A percentile compares a stretch with the other conserved stretches of the same genome.
These are phyloP conservation scores for Lepilemur ruficaudatus DNA, from an alignment of 2,797 vertebrate species.

Conservation along the genomic window DNA sequence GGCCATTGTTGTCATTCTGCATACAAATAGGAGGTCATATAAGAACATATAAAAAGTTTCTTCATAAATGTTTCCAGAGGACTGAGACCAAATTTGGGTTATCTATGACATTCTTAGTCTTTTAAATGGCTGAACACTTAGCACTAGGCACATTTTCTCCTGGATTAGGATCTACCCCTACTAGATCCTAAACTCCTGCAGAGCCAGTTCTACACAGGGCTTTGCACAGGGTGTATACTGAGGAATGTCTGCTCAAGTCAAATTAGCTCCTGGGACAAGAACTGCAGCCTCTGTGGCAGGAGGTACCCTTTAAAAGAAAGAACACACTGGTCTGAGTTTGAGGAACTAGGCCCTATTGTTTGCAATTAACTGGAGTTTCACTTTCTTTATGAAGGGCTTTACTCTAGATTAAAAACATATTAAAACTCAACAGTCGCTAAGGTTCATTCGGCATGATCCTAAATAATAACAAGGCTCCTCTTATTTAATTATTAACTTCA, in stretches of 20 bases:
- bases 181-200: not conserved
- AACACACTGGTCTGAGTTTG: not conserved
- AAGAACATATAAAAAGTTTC: not conserved
- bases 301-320: not conserved
- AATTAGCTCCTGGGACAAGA: not conserved
- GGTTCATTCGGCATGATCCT: not conserved
- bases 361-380: constrained; percentile 29
- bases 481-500: not conserved
- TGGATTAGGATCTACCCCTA: not conserved
- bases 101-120: constrained; percentile 49
- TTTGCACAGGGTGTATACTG: not conserved
- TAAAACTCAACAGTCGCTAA: not conserved
- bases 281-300: not conserved
- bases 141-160: not conserved
- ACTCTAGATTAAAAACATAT: constrained; percentile 10
- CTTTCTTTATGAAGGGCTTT: constrained; percentile 51
- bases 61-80: constrained; percentile 49
- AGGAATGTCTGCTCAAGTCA: not conserved
- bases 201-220: not conserved
- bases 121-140: not conserved
- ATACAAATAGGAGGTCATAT: not conserved
- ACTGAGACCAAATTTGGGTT: constrained; percentile 53
- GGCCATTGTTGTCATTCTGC: not conserved
- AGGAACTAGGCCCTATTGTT: not conserved
- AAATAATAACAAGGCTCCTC: constrained; percentile 11